Evolutionary conservation across 2,797 vertebrate species (phyloP), one percentile per base, ranked within the genome.

Genomic region (Neosilurus hyrtlii): DNA sequence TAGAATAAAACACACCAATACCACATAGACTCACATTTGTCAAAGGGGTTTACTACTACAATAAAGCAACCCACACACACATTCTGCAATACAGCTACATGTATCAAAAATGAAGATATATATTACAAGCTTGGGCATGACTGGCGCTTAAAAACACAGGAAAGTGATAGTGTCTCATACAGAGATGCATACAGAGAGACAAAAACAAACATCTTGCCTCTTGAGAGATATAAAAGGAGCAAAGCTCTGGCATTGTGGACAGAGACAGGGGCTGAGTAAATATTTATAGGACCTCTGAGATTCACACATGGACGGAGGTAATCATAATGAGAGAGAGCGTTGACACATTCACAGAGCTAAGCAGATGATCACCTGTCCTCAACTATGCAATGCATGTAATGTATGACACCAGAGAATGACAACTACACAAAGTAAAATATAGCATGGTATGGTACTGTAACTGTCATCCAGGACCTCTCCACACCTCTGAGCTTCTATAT

Each of bases 201-300:
- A 51, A 61, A 81, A 52, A 73, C 59, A 81, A 73, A 81, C 59
- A 63, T 11, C n/a, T 54, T 8, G 90, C 91, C 92, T 92, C 93
- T 90, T 92, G 94, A 94, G 92, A 90, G 91, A 90, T 88, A 92
- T 93, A 91, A 86, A 92, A 87, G 90, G 88, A 89, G 85, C 72
- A 70, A 81, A 83, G 86, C 83, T 87, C 78, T 85, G 88, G 89
- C 89, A 91, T 91, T 83, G 86, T 75, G 89, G 91, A 91, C 43
- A 43, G 81, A 91, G 90, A 90, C 89, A 90, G 82, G 88, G 89
- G 88, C 85, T 88, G 89, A 90, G 92, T 92, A 93, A 94, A 93
- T 93, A 92, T 95, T 95, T 94, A 94, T 90, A 92, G 91, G 91
- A 91, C 93, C 93, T 82, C 54, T 94, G 90, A 89, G 92, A 90